Base-by-base conservation (phyloP, 1,140 invertebrate species). In the Scaptomyza pallida region DNA sequence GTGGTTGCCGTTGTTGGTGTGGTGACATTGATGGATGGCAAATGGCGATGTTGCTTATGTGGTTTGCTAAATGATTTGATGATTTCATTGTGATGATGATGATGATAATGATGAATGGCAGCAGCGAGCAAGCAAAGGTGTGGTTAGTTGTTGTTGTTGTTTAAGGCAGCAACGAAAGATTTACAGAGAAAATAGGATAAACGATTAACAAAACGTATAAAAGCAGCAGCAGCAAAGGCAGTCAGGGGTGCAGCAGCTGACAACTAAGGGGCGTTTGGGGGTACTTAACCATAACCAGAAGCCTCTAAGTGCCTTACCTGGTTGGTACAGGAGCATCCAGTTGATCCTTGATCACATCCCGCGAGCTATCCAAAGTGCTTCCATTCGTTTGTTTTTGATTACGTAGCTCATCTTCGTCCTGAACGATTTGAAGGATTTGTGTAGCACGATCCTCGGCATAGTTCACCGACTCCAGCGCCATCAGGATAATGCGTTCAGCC, bases 391-490 rank as follows among this genome's bases (percentile, higher is more conserved):
- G 61, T 54, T 88, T 81, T 15, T 88, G 67, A 8, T 19, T 44
- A 10, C 75, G 65, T 43, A 82, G 82, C 59, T 72, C 71, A 23
- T 94, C 93, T 69, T 94, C 94, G 65, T 93, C 92, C 37, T 95
- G 92, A 85, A 96, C 95, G 47, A 95, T 95, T 62, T 94, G 92
- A 48, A 97, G 92, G 75, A 97, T 96, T 89, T 96, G 95, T 68
- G 93, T 94, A 5, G 96, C 96, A 64, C 94, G 92, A 76, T 95
- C 94, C 90, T 97, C 95, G 67, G 97, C 95, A 91, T 95, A 97
- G 86, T 95, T 94, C 1, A 96, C 96, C 89, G 96, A 97, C 80
- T 98, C 97, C 76, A 97, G 92, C n/a, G 97, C 97, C 81, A 97
- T 94, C 5, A 94, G 92, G 21, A 97, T 94, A 4, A 98, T 94